These are phyloP conservation scores for Erythrolamprus reginae DNA, from an alignment of 2,113 vertebrate species.

Conservation along the genomic window DNA sequence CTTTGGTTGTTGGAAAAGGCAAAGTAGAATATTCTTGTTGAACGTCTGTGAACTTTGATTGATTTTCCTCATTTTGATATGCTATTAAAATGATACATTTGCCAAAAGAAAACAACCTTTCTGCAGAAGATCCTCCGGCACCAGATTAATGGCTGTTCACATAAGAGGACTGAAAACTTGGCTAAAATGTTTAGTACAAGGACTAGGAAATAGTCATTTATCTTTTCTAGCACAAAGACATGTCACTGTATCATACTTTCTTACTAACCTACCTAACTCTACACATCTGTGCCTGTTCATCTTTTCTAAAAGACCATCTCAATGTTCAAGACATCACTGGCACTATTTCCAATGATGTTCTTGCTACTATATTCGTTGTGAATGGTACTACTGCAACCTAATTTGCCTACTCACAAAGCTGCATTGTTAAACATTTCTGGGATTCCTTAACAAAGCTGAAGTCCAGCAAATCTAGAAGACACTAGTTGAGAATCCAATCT, in stretches of 20 bases:
- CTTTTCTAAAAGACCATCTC: neutral
- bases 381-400: constrained; percentile 4
- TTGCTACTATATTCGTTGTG: constrained; percentile 20
- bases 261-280: neutral
- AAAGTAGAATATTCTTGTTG: neutral
- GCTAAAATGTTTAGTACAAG: neutral
- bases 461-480: neutral
- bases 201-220: neutral
- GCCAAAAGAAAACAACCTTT: neutral
- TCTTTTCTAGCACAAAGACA: neutral
- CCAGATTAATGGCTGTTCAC: neutral
- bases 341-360: neutral
- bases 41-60: neutral
- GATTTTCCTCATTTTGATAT: neutral
- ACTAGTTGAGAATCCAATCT: neutral
- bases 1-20: neutral
- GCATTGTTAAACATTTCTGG: constrained; percentile 21
- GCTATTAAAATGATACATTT: neutral
- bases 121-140: neutral
- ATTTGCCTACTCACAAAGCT: constrained; percentile 27
- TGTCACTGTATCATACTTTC: constrained; percentile 14
- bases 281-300: neutral
- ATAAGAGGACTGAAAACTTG: neutral
- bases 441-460: neutral
- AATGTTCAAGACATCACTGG: neutral